phyloP scores from a whole-genome alignment of 2,888 invertebrate genomes.

The Suillia variegata region DNA sequence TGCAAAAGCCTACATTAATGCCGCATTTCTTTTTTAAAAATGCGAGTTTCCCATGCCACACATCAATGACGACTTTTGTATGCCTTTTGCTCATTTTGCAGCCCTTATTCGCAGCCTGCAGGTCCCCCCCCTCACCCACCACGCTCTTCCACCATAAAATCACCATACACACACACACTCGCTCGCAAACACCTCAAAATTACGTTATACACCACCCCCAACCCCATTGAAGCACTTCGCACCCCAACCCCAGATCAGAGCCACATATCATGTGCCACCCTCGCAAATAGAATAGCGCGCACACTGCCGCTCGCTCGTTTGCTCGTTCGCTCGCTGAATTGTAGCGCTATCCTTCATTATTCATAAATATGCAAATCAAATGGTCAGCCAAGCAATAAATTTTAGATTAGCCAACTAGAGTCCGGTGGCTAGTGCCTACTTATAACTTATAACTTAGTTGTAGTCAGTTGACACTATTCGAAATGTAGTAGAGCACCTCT shows the following conservation, averaged over 20 bases:
- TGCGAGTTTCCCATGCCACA: neutral
- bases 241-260: neutral
- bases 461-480: neutral
- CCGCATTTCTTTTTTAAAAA: neutral
- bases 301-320: too few relatives aligned
- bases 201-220: neutral
- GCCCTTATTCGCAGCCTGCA: too few relatives aligned
- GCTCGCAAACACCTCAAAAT: neutral
- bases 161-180: neutral
- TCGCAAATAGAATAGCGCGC: neutral
- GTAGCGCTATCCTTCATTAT: constrained; percentile 52
- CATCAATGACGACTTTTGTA: neutral
- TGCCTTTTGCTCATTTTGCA: neutral
- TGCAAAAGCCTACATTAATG: constrained; percentile 1
- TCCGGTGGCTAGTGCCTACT: neutral
- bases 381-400: constrained; percentile 51
- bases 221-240: neutral
- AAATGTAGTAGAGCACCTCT: neutral
- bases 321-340: too few relatives aligned
- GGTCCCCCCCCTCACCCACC: too few relatives aligned
- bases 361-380: constrained; percentile 61
- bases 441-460: neutral
- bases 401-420: constrained; percentile 47
- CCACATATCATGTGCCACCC: too few relatives aligned
- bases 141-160: neutral